phyloP scores from a whole-genome alignment of 2,888 invertebrate species.

The Abrostola triplasia region DNA sequence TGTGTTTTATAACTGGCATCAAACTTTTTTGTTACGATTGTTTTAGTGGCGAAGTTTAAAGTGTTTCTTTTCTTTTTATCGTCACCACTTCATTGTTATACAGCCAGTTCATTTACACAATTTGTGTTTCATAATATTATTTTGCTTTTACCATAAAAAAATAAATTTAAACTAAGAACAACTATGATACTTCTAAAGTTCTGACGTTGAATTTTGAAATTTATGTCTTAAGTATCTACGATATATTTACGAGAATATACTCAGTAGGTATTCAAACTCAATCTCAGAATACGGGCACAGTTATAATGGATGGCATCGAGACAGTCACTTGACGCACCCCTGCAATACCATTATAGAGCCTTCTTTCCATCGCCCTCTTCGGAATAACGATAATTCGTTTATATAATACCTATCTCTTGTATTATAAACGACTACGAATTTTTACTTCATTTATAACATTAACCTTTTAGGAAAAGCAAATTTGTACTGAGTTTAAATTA shows the following conservation, averaged over 20 bases:
- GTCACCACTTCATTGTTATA: too few relatives aligned
- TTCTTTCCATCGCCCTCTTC: conserved; percentile 64
- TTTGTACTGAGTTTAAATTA: conserved; percentile 50
- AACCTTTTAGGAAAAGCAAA: conserved; percentile 43
- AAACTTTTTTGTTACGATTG: not conserved
- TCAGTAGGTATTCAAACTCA: conserved; percentile 16
- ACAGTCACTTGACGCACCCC: conserved; percentile 85
- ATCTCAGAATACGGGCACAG: conserved; percentile 70
- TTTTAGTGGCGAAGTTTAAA: not conserved
- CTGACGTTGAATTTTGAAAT: too few relatives aligned
- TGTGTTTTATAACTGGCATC: not conserved
- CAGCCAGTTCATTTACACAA: too few relatives aligned
- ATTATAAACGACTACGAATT: conserved; percentile 61
- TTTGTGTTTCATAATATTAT: not conserved
- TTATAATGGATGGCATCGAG: conserved; percentile 82
- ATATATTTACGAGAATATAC: not conserved
- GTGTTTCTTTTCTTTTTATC: too few relatives aligned
- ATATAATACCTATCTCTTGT: conserved; percentile 57
- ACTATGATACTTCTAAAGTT: too few relatives aligned
- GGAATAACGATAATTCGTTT: conserved; percentile 71
- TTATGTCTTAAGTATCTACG: not conserved
- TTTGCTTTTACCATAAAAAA: conserved; percentile 8
- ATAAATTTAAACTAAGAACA: too few relatives aligned
- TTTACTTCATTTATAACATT: conserved; percentile 56
- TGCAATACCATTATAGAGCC: conserved; percentile 82